Conservation (phyloP, 2,797 vertebrate genomes). For the Tamandua tetradactyla region DNA sequence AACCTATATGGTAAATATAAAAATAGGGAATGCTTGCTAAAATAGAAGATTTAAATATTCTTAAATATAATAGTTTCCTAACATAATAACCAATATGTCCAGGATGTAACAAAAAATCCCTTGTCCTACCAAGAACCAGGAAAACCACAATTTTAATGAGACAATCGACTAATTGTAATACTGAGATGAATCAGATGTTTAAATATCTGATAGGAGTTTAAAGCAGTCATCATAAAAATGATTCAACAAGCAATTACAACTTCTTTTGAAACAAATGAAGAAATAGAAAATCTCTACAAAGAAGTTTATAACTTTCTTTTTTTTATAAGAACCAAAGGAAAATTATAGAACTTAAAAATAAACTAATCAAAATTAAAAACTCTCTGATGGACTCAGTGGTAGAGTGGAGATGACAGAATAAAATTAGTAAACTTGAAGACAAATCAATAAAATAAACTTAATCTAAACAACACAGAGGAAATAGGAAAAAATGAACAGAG, state of each 20-base stretch:
- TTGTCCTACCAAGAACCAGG: neutral
- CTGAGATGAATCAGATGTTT: neutral
- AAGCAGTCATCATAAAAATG: neutral
- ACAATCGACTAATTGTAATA: neutral
- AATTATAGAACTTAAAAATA: constrained; percentile 13
- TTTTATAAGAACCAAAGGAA: neutral
- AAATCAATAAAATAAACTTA: neutral
- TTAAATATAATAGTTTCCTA: neutral
- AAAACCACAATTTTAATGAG: neutral
- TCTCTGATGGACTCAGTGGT: neutral
- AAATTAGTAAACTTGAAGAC: neutral
- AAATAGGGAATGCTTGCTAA: neutral
- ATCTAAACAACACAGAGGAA: neutral
- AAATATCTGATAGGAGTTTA: neutral
- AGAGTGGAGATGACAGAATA: neutral
- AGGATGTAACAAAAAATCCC: neutral
- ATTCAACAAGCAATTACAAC: neutral
- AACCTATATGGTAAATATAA: neutral
- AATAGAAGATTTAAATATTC: neutral
- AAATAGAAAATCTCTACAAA: neutral
- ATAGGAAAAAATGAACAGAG: neutral
- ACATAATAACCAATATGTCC: neutral
- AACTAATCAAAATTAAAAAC: neutral
- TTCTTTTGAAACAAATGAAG: neutral
- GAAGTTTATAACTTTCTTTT: neutral